Evolutionary conservation across 2,888 invertebrate genomes (phyloP).

Genomic region (Temnothorax ravouxi): DNA sequence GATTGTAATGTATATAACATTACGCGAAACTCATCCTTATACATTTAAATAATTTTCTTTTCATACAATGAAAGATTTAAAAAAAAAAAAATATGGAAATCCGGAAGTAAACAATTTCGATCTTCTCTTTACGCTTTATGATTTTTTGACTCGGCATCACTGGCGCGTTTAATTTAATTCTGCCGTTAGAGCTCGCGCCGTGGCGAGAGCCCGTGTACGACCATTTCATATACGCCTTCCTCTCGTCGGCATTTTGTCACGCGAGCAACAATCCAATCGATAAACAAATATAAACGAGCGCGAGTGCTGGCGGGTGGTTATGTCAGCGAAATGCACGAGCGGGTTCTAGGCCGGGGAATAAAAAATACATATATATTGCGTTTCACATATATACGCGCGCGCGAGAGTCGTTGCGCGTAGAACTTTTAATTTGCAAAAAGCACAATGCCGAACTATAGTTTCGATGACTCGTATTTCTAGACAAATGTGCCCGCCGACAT

Average conservation of each 20-base stretch:
- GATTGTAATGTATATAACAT: background rate
- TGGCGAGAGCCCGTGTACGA: conserved; percentile 20
- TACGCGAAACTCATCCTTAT: background rate
- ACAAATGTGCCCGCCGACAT: conserved; percentile 45
- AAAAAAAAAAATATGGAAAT: conserved; percentile 20
- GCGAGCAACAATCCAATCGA: conserved; percentile 50
- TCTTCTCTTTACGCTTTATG: conserved; percentile 17
- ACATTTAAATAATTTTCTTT: background rate
- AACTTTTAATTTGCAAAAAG: conserved; percentile 58
- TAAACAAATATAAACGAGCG: conserved; percentile 56
- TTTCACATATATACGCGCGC: conserved; percentile 29
- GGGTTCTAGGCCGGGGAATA: conserved; percentile 31
- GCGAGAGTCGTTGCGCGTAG: conserved; percentile 43
- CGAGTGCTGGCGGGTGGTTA: conserved; percentile 50
- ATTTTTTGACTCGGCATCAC: conserved; percentile 30
- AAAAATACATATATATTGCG: conserved; percentile 45
- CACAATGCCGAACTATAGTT: conserved; percentile 41
- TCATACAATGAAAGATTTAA: background rate
- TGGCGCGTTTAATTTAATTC: conserved; percentile 50
- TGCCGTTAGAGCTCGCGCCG: conserved; percentile 21
- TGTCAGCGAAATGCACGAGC: conserved; percentile 48
- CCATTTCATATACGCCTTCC: conserved; percentile 45
- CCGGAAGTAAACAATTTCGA: conserved; percentile 8
- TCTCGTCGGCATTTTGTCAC: conserved; percentile 54
- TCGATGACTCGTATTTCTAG: conserved; percentile 52